These are phyloP conservation scores for Mirounga angustirostris DNA, from an alignment of 2,113 vertebrate genomes.

Conservation along the genomic window DNA sequence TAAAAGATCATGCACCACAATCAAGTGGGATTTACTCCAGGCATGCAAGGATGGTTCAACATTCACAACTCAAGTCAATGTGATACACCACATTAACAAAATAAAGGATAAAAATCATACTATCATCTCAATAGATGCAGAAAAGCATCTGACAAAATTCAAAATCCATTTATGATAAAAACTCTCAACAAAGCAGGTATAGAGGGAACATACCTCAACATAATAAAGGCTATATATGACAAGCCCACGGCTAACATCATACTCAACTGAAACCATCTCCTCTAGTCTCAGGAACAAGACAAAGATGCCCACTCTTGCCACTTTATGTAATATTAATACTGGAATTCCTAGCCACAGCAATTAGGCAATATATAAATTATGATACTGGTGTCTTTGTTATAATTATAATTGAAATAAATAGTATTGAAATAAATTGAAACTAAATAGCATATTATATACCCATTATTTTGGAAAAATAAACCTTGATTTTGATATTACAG, in stretches of 20 bases:
- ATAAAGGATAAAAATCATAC: background rate
- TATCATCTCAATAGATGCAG: background rate
- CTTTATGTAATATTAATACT: background rate
- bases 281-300: background rate
- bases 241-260: background rate
- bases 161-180: background rate
- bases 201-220: background rate
- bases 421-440: background rate
- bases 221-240: background rate
- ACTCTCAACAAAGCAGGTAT: background rate
- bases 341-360: background rate
- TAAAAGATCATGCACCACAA: background rate
- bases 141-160: background rate
- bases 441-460: background rate
- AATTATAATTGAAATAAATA: too few species aligned
- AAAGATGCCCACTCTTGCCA: background rate
- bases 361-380: background rate
- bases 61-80: background rate
- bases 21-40: background rate
- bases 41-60: background rate
- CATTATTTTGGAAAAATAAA: background rate
- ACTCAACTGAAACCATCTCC: background rate
- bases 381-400: background rate
- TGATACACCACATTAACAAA: background rate
- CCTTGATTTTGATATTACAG: background rate